phyloP scores from a whole-genome alignment of 2,113 vertebrate genomes.

The Castor canadensis region DNA sequence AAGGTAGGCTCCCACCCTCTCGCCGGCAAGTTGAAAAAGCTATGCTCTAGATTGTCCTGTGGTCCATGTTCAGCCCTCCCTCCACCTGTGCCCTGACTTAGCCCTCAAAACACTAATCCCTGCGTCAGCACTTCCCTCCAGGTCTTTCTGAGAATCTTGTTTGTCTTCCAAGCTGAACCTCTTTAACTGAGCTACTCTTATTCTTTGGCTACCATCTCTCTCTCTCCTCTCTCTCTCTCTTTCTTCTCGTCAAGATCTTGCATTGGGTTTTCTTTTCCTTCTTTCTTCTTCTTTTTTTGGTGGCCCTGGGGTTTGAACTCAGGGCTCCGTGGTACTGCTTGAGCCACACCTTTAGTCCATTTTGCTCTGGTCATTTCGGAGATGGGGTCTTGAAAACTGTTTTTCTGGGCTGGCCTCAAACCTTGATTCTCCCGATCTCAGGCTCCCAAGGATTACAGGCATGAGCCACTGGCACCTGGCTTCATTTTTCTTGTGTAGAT shows the following conservation, averaged over 20 bases:
- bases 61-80: not conserved
- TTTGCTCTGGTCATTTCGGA: too few relatives aligned
- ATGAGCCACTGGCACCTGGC: too few relatives aligned
- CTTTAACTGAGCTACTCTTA: not conserved
- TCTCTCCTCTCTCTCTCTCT: not conserved
- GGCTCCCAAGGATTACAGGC: too few relatives aligned
- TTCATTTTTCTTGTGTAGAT: too few relatives aligned
- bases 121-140: too few relatives aligned
- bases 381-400: too few relatives aligned
- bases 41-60: not conserved
- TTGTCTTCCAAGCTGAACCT: not conserved
- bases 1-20: not conserved
- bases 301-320: too few relatives aligned
- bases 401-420: too few relatives aligned
- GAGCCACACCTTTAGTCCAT: too few relatives aligned
- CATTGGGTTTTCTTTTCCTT: not conserved
- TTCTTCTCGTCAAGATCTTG: not conserved
- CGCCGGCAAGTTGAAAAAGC: not conserved
- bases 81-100: not conserved
- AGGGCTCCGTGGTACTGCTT: too few relatives aligned
- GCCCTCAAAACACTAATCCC: not conserved
- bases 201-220: not conserved
- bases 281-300: too few relatives aligned
- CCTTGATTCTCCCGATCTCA: too few relatives aligned
- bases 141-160: not conserved